Conservation (phyloP, 2,888 invertebrate species). For the Dugesia japonica region DNA sequence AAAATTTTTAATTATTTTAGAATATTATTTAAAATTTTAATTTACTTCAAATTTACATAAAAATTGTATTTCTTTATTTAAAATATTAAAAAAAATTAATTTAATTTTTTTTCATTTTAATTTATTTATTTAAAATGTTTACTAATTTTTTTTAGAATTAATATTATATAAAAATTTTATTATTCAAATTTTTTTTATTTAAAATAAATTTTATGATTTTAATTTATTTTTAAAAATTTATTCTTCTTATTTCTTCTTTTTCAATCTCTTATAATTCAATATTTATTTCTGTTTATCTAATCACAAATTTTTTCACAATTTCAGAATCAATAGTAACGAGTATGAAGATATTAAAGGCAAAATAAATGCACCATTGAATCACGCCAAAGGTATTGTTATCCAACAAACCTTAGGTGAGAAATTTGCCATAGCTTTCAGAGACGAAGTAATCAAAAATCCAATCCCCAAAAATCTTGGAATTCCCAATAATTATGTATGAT, state of each 20-base stretch:
- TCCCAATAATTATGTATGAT: neutral
- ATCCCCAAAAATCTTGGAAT: neutral
- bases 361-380: slow-evolving; percentile 56
- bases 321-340: slow-evolving; percentile 60
- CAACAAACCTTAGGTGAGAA: slow-evolving; percentile 65
- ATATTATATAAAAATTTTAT: neutral
- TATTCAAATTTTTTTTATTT: neutral
- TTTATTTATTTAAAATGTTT: too few relatives aligned
- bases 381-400: slow-evolving; percentile 59
- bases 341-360: slow-evolving; percentile 63
- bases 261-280: neutral
- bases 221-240: neutral
- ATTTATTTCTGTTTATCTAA: neutral
- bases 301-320: neutral
- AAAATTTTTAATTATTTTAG: too few relatives aligned
- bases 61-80: too few relatives aligned
- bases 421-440: slow-evolving; percentile 67
- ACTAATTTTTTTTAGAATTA: too few relatives aligned
- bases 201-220: neutral
- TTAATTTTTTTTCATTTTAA: too few relatives aligned
- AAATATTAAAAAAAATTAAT: too few relatives aligned
- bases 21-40: too few relatives aligned
- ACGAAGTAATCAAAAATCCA: slow-evolving; percentile 51
- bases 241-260: neutral
- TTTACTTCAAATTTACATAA: too few relatives aligned